Evolutionary conservation across 1,140 invertebrate genomes (phyloP).

Genomic region (Aleiodes sp.): DNA sequence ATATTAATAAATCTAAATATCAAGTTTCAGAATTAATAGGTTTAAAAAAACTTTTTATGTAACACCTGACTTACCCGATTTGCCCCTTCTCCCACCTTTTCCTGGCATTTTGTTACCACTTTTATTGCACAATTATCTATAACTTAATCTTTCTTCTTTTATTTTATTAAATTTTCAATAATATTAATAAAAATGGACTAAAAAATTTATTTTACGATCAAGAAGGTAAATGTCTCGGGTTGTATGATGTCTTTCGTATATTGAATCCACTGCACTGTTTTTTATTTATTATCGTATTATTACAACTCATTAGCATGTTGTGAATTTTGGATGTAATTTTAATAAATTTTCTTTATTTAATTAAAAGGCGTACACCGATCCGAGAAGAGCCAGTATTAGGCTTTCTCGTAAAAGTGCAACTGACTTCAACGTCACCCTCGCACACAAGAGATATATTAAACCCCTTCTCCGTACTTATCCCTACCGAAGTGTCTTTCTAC

Average conservation of each 20-base stretch:
- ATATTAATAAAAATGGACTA: no score
- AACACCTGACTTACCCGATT: background rate
- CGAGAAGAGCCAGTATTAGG: slow-evolving; percentile 59
- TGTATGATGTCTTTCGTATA: slow-evolving; percentile 64
- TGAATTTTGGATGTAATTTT: slow-evolving; percentile 28
- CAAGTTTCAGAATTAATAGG: no score
- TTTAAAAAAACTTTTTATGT: background rate
- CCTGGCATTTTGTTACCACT: slow-evolving; percentile 57
- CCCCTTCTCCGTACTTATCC: background rate
- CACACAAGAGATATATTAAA: background rate
- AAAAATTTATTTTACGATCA: slow-evolving; percentile 56
- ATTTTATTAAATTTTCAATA: slow-evolving; percentile 10
- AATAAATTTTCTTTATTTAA: slow-evolving; percentile 14
- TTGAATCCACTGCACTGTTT: slow-evolving; percentile 62
- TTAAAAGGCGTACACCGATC: slow-evolving; percentile 57
- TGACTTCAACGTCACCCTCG: background rate
- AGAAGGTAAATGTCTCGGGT: slow-evolving; percentile 65
- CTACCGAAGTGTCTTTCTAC: background rate
- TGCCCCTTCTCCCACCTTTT: slow-evolving; percentile 53
- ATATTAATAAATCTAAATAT: no score
- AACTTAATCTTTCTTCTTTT: background rate
- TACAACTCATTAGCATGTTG: slow-evolving; percentile 66
- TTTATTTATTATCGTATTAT: slow-evolving; percentile 51
- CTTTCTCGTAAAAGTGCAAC: slow-evolving; percentile 58
- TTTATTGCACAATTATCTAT: slow-evolving; percentile 56